Evolutionary conservation across 2,888 invertebrate genomes (phyloP).

Genomic region (Agrotis exclamationis): DNA sequence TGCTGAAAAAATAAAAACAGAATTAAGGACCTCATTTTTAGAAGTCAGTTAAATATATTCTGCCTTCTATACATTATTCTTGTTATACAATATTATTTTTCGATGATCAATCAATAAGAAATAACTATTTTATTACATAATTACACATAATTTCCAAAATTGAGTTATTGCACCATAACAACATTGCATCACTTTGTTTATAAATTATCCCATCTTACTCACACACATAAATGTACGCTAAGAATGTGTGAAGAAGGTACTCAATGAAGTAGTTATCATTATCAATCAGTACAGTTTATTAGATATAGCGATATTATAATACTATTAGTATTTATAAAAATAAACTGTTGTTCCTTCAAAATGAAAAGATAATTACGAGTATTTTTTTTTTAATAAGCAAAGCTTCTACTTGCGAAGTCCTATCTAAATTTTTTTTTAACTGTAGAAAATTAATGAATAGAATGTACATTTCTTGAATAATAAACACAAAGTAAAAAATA

Average conservation of each 20-base stretch:
- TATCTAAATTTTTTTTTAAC: too few species aligned
- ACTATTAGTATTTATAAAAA: too few species aligned
- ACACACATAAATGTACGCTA: background rate
- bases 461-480: background rate
- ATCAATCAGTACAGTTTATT: background rate
- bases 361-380: too few species aligned
- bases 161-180: slow-evolving; percentile 25
- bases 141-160: background rate
- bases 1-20: too few species aligned
- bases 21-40: too few species aligned
- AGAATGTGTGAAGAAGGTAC: background rate
- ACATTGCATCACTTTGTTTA: slow-evolving; percentile 47
- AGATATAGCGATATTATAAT: background rate
- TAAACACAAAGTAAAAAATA: background rate
- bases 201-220: slow-evolving; percentile 5
- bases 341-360: background rate
- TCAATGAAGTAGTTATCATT: background rate
- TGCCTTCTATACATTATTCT: background rate
- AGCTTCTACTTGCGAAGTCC: too few species aligned
- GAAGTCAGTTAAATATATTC: background rate
- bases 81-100: background rate
- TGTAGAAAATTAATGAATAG: background rate
- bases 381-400: too few species aligned
- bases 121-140: background rate
- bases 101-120: too few species aligned